Evolutionary conservation across 2,888 invertebrate species (phyloP).

Genomic region (Glaucopsyche alexis): DNA sequence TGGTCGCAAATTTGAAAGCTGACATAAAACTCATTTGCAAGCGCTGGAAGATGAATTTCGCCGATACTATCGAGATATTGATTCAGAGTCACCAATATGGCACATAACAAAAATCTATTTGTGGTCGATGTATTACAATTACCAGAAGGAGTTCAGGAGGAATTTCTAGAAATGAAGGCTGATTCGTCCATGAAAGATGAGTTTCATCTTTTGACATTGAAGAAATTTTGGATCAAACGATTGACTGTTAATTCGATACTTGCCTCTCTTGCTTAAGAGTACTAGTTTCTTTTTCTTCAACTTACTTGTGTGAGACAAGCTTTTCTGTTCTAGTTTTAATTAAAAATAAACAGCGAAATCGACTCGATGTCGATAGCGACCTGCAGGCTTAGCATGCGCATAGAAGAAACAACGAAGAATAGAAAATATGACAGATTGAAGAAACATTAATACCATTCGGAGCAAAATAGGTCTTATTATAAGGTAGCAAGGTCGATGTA

Average conservation of each 20-base stretch:
- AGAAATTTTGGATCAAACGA: conserved; percentile 39
- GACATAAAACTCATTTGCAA: conserved; percentile 36
- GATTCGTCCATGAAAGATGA: conserved; percentile 37
- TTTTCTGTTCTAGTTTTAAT: conserved; percentile 31
- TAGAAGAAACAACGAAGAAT: no score
- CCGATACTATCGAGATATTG: conserved; percentile 29
- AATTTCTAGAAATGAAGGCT: conserved; percentile 39
- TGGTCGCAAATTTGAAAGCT: conserved; percentile 36
- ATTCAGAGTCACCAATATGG: conserved; percentile 33
- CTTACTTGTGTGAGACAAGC: conserved; percentile 34
- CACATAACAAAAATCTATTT: conserved; percentile 36
- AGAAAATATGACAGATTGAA: no score
- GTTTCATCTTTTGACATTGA: conserved; percentile 36
- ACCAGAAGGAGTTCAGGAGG: conserved; percentile 24
- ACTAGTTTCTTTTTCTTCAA: conserved; percentile 36
- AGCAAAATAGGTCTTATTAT: no score
- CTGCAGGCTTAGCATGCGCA: no score
- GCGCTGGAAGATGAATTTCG: conserved; percentile 38
- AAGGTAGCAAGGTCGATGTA: no score
- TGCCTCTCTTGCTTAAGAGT: conserved; percentile 37
- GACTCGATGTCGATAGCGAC: no score
- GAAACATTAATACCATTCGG: no score
- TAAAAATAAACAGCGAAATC: conserved; percentile 31
- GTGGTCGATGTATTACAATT: conserved; percentile 32
- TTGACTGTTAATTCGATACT: conserved; percentile 37